phyloP scores from a whole-genome alignment of 2,113 vertebrate species.

The Ictidomys tridecemlineatus region DNA sequence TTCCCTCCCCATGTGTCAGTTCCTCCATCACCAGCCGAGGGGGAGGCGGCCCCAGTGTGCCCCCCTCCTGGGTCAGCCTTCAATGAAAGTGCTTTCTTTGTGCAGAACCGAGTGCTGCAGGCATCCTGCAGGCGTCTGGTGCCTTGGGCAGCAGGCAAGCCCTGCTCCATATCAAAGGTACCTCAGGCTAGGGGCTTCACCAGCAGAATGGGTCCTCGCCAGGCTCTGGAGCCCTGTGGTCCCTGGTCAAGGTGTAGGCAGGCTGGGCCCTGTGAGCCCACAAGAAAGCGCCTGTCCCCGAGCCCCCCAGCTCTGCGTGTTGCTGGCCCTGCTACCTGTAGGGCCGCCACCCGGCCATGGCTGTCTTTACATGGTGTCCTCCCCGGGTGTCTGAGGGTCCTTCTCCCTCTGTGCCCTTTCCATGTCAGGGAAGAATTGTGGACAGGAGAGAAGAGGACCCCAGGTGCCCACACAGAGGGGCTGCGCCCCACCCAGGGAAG shows the following conservation, averaged over 20 bases:
- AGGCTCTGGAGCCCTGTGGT: neutral
- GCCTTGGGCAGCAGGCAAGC: neutral
- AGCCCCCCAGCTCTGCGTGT: no score
- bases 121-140: no score
- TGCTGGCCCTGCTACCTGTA: neutral
- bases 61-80: no score
- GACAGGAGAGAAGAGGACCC: neutral
- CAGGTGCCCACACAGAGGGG: fast-evolving
- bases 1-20: no score
- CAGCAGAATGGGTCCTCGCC: neutral
- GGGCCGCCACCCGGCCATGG: fast-evolving
- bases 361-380: fast-evolving
- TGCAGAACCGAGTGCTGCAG: neutral
- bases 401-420: neutral
- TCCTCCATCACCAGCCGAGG: neutral
- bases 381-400: fast-evolving
- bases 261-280: neutral
- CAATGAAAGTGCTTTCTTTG: neutral
- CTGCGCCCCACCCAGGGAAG: neutral
- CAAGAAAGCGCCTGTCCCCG: fast-evolving
- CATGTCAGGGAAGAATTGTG: neutral
- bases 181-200: no score
- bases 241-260: neutral
- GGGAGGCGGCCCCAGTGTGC: neutral
- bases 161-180: neutral